Percentiles rank a stretch among this genome's conserved stretches.
phyloP scores from a whole-genome alignment of 2,113 vertebrate species.

The Grus americana region DNA sequence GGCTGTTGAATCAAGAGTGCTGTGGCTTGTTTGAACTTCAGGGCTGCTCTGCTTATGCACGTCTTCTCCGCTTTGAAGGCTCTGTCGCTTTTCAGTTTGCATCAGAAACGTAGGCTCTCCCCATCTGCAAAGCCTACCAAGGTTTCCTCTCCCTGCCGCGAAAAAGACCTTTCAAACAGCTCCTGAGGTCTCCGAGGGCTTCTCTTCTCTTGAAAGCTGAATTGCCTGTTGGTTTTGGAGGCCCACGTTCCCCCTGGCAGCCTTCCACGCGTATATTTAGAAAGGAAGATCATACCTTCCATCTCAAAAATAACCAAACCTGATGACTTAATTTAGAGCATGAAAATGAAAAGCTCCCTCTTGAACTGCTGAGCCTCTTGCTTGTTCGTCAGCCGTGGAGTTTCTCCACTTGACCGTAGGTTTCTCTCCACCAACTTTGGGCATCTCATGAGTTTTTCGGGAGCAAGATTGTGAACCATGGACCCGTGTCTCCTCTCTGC shows the following conservation, averaged over 20 bases:
- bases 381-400: neutral
- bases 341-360: neutral
- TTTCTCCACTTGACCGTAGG: neutral
- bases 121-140: fast-evolving
- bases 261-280: neutral
- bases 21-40: neutral
- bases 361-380: neutral
- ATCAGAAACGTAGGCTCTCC: neutral
- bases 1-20: neutral
- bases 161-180: neutral
- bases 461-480: neutral
- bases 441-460: neutral
- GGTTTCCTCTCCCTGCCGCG: neutral
- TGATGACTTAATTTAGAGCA: slow-evolving; percentile 40
- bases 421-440: neutral
- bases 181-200: neutral
- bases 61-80: neutral
- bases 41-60: neutral
- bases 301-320: slow-evolving; percentile 30
- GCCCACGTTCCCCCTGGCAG: neutral
- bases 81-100: neutral
- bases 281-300: slow-evolving; percentile 51
- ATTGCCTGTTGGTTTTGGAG: slow-evolving; percentile 53
- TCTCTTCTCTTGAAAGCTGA: neutral
- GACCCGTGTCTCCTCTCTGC: neutral